phyloP scores from a whole-genome alignment of 2,113 vertebrate genomes.

The Alligator mississippiensis region DNA sequence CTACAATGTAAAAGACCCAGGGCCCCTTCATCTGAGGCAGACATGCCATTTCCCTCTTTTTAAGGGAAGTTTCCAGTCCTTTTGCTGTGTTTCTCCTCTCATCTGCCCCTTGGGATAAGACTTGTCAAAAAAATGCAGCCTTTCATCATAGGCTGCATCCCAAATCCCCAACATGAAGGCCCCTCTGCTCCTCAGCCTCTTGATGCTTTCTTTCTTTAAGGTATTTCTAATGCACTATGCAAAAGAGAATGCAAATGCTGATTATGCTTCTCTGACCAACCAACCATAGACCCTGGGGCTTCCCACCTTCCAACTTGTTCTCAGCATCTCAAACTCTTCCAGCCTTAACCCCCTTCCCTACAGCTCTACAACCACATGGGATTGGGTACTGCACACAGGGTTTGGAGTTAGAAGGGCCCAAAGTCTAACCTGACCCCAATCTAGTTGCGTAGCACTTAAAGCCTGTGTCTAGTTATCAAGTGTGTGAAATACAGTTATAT shows the following conservation, averaged over 20 bases:
- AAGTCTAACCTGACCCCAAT: background rate
- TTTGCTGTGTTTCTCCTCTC: background rate
- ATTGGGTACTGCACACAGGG: background rate
- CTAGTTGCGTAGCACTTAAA: background rate
- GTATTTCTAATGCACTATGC: background rate
- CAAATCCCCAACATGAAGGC: background rate
- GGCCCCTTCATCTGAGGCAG: background rate
- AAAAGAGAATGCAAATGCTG: background rate
- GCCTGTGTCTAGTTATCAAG: too few relatives aligned
- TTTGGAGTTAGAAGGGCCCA: background rate
- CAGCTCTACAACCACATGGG: background rate
- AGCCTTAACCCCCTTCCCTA: background rate
- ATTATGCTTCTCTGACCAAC: background rate
- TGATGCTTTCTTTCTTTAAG: background rate
- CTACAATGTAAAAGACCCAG: background rate
- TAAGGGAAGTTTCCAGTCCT: fast-evolving
- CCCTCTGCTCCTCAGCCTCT: background rate
- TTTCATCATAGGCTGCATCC: background rate
- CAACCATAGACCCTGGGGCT: background rate
- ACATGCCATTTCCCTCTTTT: background rate
- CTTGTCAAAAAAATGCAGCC: background rate
- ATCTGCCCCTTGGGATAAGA: background rate
- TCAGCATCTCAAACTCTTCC: background rate
- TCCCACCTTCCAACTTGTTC: background rate
- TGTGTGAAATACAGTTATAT: background rate